Conservation (phyloP, 2,797 vertebrate genomes). For the Smutsia gigantea region DNA sequence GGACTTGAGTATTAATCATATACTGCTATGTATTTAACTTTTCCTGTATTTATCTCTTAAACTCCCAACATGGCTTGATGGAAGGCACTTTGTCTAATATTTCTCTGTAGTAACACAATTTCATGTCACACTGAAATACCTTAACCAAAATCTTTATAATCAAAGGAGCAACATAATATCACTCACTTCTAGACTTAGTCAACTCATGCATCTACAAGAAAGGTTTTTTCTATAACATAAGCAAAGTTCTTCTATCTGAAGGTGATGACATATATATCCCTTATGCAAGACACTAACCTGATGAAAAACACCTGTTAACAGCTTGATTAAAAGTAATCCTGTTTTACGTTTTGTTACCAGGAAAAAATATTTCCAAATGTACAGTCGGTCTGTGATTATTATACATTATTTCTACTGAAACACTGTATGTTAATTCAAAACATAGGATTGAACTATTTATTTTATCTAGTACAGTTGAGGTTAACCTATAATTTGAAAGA, state of each 20-base stretch:
- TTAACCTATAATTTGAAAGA: constrained; percentile 30
- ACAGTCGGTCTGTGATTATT: not conserved
- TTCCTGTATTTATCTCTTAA: not conserved
- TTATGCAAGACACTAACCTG: not conserved
- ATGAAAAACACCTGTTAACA: not conserved
- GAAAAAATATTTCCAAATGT: not conserved
- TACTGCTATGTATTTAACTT: not conserved
- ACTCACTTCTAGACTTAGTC: not conserved
- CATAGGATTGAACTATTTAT: not conserved
- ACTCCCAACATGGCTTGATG: not conserved
- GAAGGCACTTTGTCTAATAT: not conserved
- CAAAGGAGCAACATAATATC: not conserved
- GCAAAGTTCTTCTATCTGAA: not conserved
- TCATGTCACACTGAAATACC: not conserved
- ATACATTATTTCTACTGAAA: not conserved
- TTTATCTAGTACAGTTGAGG: not conserved
- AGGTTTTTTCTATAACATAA: not conserved
- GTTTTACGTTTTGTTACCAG: not conserved
- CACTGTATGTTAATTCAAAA: constrained; percentile 33
- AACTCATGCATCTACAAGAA: not conserved
- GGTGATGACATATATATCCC: not conserved
- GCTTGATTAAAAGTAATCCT: not conserved
- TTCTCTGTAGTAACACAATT: not conserved
- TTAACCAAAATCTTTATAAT: constrained; percentile 38
- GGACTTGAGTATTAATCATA: not conserved